Conservation (phyloP, 2,888 invertebrate species). For the Glaucopsyche alexis region DNA sequence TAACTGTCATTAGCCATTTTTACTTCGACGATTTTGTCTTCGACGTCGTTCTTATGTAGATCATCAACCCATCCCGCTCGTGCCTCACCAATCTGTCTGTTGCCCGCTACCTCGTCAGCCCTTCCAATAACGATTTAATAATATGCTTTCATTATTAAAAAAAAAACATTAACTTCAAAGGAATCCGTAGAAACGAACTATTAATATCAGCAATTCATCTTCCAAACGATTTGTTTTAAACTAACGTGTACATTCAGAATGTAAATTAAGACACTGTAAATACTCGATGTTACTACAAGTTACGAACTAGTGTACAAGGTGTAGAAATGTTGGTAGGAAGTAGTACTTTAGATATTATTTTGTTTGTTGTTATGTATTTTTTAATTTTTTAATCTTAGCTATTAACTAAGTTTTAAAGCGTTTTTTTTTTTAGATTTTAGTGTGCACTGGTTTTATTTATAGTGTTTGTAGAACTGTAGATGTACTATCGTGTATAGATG, state of each 20-base stretch:
- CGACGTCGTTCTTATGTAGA: slow-evolving; percentile 25
- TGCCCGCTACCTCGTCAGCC: slow-evolving; percentile 41
- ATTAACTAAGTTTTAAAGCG: background rate
- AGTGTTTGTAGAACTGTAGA: slow-evolving; percentile 18
- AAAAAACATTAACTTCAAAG: background rate
- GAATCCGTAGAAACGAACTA: background rate
- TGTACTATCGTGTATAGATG: background rate
- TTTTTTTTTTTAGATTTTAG: slow-evolving; percentile 3
- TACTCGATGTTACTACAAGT: background rate
- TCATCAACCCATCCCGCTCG: slow-evolving; percentile 34
- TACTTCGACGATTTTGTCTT: background rate
- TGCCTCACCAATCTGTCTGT: slow-evolving; percentile 42
- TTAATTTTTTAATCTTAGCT: background rate
- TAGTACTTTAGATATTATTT: slow-evolving; percentile 13
- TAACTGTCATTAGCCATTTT: background rate
- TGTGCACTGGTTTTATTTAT: slow-evolving; percentile 8
- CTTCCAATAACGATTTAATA: slow-evolving; percentile 25
- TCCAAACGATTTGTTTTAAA: background rate
- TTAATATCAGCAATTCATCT: background rate
- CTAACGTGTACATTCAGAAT: slow-evolving; percentile 6
- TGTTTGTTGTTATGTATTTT: slow-evolving; percentile 16
- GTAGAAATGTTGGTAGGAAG: background rate
- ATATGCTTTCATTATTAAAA: slow-evolving; percentile 5
- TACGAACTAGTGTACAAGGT: background rate
- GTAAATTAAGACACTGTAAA: background rate